phyloP scores from a whole-genome alignment of 2,888 invertebrate species.

The Cistogaster globosa region DNA sequence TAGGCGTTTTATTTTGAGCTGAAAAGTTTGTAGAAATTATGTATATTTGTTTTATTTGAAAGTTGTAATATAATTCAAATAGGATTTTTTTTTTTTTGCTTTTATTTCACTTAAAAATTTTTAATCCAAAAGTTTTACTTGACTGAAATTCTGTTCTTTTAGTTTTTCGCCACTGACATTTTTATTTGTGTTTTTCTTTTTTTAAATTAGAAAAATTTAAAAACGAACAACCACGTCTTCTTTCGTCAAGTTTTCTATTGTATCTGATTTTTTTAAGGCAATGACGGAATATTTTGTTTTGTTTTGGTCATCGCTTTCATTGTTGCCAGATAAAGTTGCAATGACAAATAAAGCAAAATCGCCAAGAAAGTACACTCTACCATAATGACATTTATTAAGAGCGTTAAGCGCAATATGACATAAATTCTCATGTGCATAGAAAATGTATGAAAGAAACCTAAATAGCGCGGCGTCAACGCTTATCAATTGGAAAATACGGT shows the following conservation, averaged over 20 bases:
- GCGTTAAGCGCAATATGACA: no score
- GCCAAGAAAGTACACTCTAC: no score
- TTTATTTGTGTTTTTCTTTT: conserved; percentile 5
- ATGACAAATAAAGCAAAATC: no score
- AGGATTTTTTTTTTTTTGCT: conserved; percentile 30
- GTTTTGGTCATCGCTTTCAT: no score
- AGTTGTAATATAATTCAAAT: not conserved
- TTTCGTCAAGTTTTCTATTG: conserved; percentile 36
- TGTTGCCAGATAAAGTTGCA: no score
- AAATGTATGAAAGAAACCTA: no score
- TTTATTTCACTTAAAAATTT: conserved; percentile 23
- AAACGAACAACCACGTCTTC: conserved; percentile 27
- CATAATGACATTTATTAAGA: no score
- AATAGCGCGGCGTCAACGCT: no score
- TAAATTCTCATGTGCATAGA: no score
- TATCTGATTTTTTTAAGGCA: conserved; percentile 37
- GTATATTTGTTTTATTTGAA: conserved; percentile 13
- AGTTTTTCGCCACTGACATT: conserved; percentile 1
- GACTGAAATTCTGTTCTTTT: conserved; percentile 20
- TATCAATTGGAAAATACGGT: no score
- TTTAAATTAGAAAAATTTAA: conserved; percentile 22
- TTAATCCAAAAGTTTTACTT: conserved; percentile 27
- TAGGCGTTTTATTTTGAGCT: conserved; percentile 49
- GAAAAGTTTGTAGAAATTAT: conserved; percentile 38
- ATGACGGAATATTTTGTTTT: no score